These are phyloP conservation scores for Plectrocnemia conspersa DNA, from an alignment of 1,140 invertebrate species.

Conservation along the genomic window DNA sequence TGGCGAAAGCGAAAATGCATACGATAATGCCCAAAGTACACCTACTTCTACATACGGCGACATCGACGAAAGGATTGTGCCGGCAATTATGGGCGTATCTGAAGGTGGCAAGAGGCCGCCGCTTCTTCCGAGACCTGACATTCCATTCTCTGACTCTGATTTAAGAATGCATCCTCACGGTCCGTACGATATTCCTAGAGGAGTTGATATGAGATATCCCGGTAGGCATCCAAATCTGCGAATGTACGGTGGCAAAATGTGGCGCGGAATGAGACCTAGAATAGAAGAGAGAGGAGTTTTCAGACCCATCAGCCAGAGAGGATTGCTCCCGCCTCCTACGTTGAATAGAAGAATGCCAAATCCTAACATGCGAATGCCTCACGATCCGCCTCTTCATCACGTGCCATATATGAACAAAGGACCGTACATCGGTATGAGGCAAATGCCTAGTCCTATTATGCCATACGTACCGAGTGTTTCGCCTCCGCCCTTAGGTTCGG, in stretches of 20 bases:
- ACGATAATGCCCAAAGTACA: not conserved
- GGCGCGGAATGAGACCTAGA: constrained; percentile 20
- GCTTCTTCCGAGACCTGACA: constrained; percentile 25
- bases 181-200: constrained; percentile 6
- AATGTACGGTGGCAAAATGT: constrained; percentile 14
- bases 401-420: constrained; percentile 38
- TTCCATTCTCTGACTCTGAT: constrained; percentile 22
- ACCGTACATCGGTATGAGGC: constrained; percentile 42
- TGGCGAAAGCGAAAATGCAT: constrained; percentile 25
- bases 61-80: constrained; percentile 48
- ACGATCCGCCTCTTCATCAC: constrained; percentile 37
- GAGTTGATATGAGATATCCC: constrained; percentile 14
- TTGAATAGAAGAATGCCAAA: constrained; percentile 36
- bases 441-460: constrained; percentile 40
- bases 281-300: constrained; percentile 36
- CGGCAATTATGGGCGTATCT: constrained; percentile 9
- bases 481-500: constrained; percentile 41
- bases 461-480: constrained; percentile 41
- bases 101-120: constrained; percentile 22
- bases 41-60: constrained; percentile 41
- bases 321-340: constrained; percentile 40
- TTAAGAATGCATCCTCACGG: constrained; percentile 17
- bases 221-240: constrained; percentile 9
- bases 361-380: constrained; percentile 38
- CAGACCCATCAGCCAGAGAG: constrained; percentile 38